These are phyloP conservation scores for Megaleporinus macrocephalus DNA, from an alignment of 2,113 vertebrate species.

Conservation along the genomic window DNA sequence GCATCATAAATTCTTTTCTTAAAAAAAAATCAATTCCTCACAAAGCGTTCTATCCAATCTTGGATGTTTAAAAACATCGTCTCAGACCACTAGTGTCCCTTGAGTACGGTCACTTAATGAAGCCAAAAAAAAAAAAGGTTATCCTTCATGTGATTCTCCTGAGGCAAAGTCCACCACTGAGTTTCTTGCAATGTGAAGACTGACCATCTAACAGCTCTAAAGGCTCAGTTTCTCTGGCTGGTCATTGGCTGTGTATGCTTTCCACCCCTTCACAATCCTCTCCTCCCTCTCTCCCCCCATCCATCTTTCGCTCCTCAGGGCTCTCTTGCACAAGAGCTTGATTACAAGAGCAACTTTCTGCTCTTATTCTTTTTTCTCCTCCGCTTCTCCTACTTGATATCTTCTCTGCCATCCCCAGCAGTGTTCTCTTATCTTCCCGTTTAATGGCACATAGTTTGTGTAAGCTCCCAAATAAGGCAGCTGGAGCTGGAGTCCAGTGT, in stretches of 20 bases:
- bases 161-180: constrained; percentile 14
- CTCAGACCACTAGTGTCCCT: not conserved
- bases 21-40: not conserved
- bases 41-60: not conserved
- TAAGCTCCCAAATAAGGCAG: constrained; percentile 78
- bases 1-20: not conserved
- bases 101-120: not conserved
- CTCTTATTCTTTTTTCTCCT: constrained; percentile 3
- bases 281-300: constrained; percentile 60
- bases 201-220: constrained; percentile 63
- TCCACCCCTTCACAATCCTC: constrained; percentile 64
- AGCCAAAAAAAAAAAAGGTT: not conserved
- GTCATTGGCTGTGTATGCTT: constrained; percentile 70
- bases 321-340: constrained; percentile 46
- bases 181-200: constrained; percentile 55
- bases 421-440: constrained; percentile 46
- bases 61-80: not conserved
- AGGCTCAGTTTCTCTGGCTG: constrained; percentile 67
- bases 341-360: constrained; percentile 23
- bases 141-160: constrained; percentile 9
- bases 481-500: not conserved
- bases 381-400: constrained; percentile 9
- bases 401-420: constrained; percentile 38
- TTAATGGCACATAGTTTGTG: constrained; percentile 69
- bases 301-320: constrained; percentile 49